These are phyloP conservation scores for Syrmaticus mikado DNA, from an alignment of 2,113 vertebrate species.

Conservation along the genomic window DNA sequence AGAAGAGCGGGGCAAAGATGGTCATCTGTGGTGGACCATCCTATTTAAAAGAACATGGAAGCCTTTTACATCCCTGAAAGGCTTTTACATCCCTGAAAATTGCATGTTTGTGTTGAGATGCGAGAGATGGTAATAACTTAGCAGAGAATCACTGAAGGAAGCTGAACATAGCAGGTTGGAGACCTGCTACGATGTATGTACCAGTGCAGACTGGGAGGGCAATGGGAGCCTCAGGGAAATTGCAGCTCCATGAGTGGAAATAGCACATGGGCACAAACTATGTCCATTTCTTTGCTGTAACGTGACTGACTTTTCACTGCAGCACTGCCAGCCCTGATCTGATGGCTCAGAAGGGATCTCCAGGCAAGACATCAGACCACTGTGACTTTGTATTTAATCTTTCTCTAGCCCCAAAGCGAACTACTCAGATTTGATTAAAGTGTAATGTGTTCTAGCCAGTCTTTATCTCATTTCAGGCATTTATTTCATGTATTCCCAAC, in stretches of 20 bases:
- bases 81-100: not conserved
- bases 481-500: not conserved
- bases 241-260: not conserved
- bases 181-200: not conserved
- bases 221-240: not conserved
- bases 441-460: not conserved
- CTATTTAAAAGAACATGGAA: not conserved
- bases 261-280: not conserved
- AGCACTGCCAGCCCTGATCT: not conserved
- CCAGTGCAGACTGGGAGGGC: not conserved
- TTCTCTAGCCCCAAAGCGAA: not conserved
- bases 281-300: not conserved
- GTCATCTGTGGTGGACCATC: not conserved
- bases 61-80: not conserved
- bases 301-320: not conserved
- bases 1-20: not conserved
- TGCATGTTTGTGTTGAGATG: not conserved
- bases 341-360: not conserved
- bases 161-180: not conserved
- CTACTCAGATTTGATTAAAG: not conserved
- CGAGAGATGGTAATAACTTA: not conserved
- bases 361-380: not conserved
- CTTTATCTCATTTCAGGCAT: not conserved
- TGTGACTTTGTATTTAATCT: not conserved
- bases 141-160: not conserved